Conservation (phyloP, 2,797 vertebrate genomes). For the Pangasius mekongensis region DNA sequence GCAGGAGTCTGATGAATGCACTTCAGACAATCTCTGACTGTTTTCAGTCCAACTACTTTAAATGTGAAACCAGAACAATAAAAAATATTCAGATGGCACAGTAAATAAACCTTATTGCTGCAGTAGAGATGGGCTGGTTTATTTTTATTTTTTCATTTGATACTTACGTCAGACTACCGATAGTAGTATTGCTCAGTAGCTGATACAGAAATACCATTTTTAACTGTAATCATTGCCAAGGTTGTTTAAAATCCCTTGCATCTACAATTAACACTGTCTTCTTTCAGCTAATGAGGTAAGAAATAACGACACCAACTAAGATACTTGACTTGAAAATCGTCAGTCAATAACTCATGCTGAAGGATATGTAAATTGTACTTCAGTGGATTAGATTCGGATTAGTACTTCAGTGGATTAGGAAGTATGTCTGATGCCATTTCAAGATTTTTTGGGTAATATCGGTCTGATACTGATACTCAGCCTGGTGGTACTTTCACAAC, state of each 20-base stretch:
- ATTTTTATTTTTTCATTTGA: not conserved
- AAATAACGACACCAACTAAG: not conserved
- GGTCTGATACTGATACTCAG: not conserved
- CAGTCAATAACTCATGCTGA: no score
- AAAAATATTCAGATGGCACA: not conserved
- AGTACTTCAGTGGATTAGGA: no score
- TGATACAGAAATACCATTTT: not conserved
- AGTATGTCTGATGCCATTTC: not conserved
- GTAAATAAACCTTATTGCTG: not conserved
- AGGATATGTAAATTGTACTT: not conserved
- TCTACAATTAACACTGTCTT: not conserved
- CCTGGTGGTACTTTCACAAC: no score
- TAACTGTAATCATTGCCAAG: not conserved
- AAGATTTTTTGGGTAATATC: no score
- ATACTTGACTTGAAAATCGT: not conserved
- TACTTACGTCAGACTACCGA: not conserved
- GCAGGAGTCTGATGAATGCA: not conserved
- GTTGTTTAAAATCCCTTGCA: not conserved
- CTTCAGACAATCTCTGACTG: not conserved
- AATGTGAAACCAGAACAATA: not conserved
- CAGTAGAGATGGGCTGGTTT: not conserved
- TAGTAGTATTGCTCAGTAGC: not conserved
- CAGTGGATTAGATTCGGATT: no score
- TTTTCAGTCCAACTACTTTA: not conserved
- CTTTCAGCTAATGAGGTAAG: not conserved